Conservation (phyloP, 2,113 vertebrate genomes). For the Megatriorchis doriae region DNA sequence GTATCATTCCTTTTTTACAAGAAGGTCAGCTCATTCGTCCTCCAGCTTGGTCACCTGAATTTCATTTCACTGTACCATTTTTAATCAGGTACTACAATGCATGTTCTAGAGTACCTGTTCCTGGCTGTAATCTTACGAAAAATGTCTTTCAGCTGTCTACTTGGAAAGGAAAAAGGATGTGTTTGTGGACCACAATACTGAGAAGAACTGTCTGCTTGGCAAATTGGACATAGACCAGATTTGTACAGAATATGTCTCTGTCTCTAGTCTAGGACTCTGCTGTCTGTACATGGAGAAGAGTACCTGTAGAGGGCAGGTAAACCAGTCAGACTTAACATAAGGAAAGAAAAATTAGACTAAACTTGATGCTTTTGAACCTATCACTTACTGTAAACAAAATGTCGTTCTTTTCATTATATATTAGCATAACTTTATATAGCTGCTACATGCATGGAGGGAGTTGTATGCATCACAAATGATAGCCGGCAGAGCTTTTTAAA, state of each 20-base stretch:
- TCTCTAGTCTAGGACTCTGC: background rate
- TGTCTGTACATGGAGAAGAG: background rate
- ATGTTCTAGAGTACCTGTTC: background rate
- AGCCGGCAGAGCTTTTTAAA: background rate
- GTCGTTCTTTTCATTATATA: background rate
- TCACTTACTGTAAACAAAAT: background rate
- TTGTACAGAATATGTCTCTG: background rate
- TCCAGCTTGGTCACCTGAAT: background rate
- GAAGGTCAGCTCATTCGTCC: background rate
- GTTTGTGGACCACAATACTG: background rate
- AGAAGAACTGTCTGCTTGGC: background rate
- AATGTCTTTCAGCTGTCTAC: background rate
- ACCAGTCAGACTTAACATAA: background rate
- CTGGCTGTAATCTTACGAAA: background rate
- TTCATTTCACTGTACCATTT: background rate
- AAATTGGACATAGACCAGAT: background rate
- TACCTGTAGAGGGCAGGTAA: background rate
- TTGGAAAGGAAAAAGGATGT: background rate
- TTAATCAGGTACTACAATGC: background rate
- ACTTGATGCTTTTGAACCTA: background rate
- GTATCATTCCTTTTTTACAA: background rate
- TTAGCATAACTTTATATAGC: background rate
- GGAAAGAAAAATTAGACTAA: background rate
- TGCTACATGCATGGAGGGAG: background rate
- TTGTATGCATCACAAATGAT: background rate